phyloP scores from a whole-genome alignment of 2,113 vertebrate species.

The Tachysurus fulvidraco region DNA sequence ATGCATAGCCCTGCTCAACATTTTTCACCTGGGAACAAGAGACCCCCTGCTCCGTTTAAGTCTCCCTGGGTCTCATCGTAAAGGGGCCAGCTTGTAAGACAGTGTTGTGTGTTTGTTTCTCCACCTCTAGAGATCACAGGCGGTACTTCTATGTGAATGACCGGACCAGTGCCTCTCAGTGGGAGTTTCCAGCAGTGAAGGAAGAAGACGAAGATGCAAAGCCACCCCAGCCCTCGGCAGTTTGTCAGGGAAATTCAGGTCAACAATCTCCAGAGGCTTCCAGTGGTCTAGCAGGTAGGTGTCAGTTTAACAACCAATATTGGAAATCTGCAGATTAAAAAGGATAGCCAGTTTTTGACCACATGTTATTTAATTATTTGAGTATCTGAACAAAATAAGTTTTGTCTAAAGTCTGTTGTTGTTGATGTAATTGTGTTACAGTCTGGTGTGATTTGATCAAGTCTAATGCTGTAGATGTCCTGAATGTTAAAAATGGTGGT shows the following conservation, averaged over 20 bases:
- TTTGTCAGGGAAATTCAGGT: slow-evolving; percentile 63
- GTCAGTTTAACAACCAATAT: neutral
- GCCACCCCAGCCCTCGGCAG: slow-evolving; percentile 65
- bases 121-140: slow-evolving; percentile 98
- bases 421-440: neutral
- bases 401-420: neutral
- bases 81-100: slow-evolving; percentile 63
- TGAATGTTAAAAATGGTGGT: neutral
- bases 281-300: slow-evolving; percentile 39
- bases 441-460: neutral
- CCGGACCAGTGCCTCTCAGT: slow-evolving; percentile 90
- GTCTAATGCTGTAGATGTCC: neutral
- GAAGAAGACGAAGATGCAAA: slow-evolving; percentile 74
- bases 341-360: neutral
- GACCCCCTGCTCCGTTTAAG: slow-evolving; percentile 56
- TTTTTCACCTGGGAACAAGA: slow-evolving; percentile 56
- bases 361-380: neutral
- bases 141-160: slow-evolving; percentile 99
- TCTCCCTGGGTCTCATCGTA: slow-evolving; percentile 65
- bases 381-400: neutral
- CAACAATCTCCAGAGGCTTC: slow-evolving; percentile 33
- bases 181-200: slow-evolving; percentile 94
- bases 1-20: slow-evolving; percentile 64
- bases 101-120: slow-evolving; percentile 86
- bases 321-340: neutral